Conservation (phyloP, 1,140 invertebrate species). For the Calephelis virginiensis region DNA sequence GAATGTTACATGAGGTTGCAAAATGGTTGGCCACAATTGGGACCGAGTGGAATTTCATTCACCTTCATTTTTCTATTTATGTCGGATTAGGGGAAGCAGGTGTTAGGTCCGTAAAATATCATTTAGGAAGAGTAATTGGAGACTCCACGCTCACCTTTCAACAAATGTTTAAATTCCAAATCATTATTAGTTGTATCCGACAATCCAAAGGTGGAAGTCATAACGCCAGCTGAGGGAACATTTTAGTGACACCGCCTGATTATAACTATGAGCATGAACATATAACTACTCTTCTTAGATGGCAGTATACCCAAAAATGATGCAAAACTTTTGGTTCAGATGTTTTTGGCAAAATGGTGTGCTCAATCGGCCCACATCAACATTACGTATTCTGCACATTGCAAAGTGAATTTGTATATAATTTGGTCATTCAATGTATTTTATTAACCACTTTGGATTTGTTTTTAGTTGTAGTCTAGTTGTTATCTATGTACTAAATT, state of each 20-base stretch:
- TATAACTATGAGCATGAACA: constrained; percentile 15
- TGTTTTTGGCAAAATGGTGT: too few species aligned
- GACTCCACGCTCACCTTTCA: constrained; percentile 21
- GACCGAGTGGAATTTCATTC: constrained; percentile 20
- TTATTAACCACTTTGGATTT: too few species aligned
- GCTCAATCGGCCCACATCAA: too few species aligned
- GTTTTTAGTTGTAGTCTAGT: too few species aligned
- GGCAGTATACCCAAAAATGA: too few species aligned
- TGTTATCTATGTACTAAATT: too few species aligned
- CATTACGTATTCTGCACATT: too few species aligned
- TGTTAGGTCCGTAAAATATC: constrained; percentile 15
- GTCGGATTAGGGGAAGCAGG: constrained; percentile 27
- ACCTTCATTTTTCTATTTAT: constrained; percentile 17
- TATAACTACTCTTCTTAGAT: constrained; percentile 13
- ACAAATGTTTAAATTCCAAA: constrained; percentile 23
- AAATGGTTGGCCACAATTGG: constrained; percentile 12
- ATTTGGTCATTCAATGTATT: too few species aligned
- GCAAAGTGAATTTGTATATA: too few species aligned
- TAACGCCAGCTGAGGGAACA: constrained; percentile 23
- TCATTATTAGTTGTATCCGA: neutral
- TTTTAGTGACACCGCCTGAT: constrained; percentile 5
- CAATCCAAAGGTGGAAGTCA: neutral
- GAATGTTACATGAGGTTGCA: constrained; percentile 10
- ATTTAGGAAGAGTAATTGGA: constrained; percentile 16
- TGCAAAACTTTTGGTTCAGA: too few species aligned